Evolutionary conservation across 1,140 invertebrate genomes (phyloP), one percentile per base, ranked within the genome.

Genomic region (Leptoteleia sp.): DNA sequence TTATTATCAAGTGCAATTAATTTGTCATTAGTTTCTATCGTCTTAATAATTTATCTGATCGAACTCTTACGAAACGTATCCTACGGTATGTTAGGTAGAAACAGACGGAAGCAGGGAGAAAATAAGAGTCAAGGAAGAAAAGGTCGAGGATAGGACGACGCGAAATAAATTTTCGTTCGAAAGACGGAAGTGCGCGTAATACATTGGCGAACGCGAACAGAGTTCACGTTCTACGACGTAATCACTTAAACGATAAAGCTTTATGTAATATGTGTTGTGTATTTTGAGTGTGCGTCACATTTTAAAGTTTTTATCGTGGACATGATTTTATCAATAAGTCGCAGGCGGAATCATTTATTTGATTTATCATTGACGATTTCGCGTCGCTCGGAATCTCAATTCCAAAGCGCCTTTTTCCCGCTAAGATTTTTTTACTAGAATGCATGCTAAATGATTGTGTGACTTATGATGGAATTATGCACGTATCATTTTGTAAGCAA

Each of bases 111-210:
- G 62, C 38, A 42, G 7, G 25, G 62, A 15, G 38, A 61, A 68
- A 76, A 73, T 47, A 52, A 67, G 37, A 59, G 72, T 70, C 19
- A 22, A 22, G 27, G 50, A 68, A 70, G 45, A 48, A 73, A 73
- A 59, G 52, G 61, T 33, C 33, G 33, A 42, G 48, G 37, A 55
- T 54, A 76, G 52, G 59, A 38, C 31, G 67, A 11, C 22, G 47
- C n/a, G 62, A 76, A 76, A 80, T 76, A 72, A 80, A 76, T 80
- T 80, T 72, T 62, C 62, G 67, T 72, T 68, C 19, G 47, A 72
- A 76, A 76, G 72, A 80, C 72, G 78, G 72, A 76, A 76, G 78
- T 76, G 22, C 64, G 55, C 67, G 67, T 72, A 76, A 77, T 73
- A 52, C 62, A 70, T 70, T 76, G 40, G 61, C 47, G 45, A 73